Conservation (phyloP, 2,888 invertebrate genomes). For the Ptychoptera contaminata region DNA sequence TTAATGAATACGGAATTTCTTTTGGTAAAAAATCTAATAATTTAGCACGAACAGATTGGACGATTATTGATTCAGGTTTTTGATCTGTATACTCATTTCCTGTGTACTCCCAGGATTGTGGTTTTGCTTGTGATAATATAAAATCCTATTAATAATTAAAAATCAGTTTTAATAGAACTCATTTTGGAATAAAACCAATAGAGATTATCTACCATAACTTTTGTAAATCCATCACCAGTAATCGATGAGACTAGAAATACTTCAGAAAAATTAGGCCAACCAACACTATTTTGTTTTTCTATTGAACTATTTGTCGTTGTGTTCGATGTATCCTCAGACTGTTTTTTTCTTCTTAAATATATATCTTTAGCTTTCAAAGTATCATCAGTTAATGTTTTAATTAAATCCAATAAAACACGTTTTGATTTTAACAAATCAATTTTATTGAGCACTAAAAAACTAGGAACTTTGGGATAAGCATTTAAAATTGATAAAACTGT, state of each 20-base stretch:
- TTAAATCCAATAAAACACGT: conserved; percentile 54
- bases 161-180: not conserved
- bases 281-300: conserved; percentile 18
- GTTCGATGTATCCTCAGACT: not conserved
- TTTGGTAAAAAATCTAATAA: conserved; percentile 67
- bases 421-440: conserved; percentile 56
- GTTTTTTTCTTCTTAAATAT: conserved; percentile 14
- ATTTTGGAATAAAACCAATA: too few relatives aligned
- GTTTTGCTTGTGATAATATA: conserved; percentile 47
- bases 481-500: conserved; percentile 55
- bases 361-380: conserved; percentile 28
- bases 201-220: conserved; percentile 42
- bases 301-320: conserved; percentile 3
- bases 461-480: conserved; percentile 39
- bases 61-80: conserved; percentile 48
- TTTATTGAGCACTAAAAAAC: conserved; percentile 83
- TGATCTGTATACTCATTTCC: conserved; percentile 57
- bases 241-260: conserved; percentile 88
- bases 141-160: conserved; percentile 40
- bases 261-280: conserved; percentile 67
- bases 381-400: conserved; percentile 49
- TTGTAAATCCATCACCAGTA: conserved; percentile 55
- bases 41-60: conserved; percentile 63
- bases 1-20: conserved; percentile 72
- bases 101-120: conserved; percentile 50